phyloP scores from a whole-genome alignment of 2,888 invertebrate species.

The Caradrina clavipalpis region DNA sequence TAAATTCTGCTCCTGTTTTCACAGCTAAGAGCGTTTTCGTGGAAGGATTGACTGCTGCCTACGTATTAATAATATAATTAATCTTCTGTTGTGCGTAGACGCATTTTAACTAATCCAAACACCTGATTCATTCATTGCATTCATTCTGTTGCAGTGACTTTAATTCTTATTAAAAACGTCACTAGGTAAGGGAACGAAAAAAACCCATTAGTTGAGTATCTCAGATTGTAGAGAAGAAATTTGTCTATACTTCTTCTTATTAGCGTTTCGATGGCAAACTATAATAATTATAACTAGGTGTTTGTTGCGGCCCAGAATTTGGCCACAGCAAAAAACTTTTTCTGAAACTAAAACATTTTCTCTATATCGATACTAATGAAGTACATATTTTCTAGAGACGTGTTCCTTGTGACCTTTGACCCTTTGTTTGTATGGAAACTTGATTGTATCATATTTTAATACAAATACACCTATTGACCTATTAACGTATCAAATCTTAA shows the following conservation, averaged over 20 bases:
- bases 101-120: conserved; percentile 27
- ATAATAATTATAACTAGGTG: no score
- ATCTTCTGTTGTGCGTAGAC: conserved; percentile 1
- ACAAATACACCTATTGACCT: conserved; percentile 14
- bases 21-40: conserved; percentile 32
- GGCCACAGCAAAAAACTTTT: no score
- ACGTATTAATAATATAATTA: conserved; percentile 18
- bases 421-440: conserved; percentile 19
- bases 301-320: no score
- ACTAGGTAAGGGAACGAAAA: conserved; percentile 3
- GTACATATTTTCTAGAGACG: conserved; percentile 3
- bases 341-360: no score
- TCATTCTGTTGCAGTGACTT: conserved; percentile 19
- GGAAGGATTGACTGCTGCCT: conserved; percentile 24
- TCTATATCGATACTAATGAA: no score
- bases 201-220: neutral
- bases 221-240: neutral
- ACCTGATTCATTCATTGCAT: conserved; percentile 32
- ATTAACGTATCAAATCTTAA: conserved; percentile 17
- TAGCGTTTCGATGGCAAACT: no score
- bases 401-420: conserved; percentile 23
- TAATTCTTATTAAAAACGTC: conserved; percentile 19
- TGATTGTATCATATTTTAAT: conserved; percentile 5
- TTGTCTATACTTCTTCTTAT: no score
- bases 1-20: conserved; percentile 38